A percentile compares a stretch with the other conserved stretches of the same genome.
Conservation (phyloP, 2,113 vertebrate species). For the Brachypteracias leptosomus region DNA sequence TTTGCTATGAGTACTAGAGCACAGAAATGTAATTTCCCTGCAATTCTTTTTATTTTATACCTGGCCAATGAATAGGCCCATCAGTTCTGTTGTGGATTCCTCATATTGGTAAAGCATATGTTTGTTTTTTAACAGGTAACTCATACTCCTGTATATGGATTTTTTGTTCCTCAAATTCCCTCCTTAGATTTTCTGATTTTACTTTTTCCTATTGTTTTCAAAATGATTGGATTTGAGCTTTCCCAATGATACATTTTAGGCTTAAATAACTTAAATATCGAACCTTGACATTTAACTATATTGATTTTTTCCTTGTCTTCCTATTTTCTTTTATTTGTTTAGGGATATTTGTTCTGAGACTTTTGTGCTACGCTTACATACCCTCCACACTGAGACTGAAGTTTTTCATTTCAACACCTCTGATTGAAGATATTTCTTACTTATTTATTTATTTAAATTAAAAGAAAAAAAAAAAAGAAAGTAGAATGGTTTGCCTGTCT, state of each 20-base stretch:
- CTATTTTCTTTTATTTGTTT: slow-evolving; percentile 25
- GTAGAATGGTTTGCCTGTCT: background rate
- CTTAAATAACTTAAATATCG: slow-evolving; percentile 29
- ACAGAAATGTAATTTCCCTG: background rate
- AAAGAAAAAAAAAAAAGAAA: too few relatives aligned
- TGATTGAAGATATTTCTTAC: background rate
- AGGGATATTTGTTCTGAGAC: slow-evolving; percentile 10
- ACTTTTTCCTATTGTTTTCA: background rate
- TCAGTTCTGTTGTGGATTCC: background rate
- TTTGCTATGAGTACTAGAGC: background rate
- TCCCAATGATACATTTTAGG: slow-evolving; percentile 21
- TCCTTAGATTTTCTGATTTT: slow-evolving; percentile 14
- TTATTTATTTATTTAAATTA: background rate
- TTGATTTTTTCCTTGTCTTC: slow-evolving; percentile 4
- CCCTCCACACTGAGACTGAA: background rate
- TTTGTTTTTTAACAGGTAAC: background rate
- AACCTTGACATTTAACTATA: slow-evolving; percentile 46
- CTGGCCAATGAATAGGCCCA: background rate
- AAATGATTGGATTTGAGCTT: slow-evolving; percentile 15
- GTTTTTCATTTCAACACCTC: background rate
- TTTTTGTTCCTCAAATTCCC: background rate
- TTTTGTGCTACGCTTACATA: background rate
- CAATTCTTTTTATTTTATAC: background rate
- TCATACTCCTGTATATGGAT: background rate
- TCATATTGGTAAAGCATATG: background rate